These are phyloP conservation scores for Thalassaphorura encarpata DNA, from an alignment of 1,140 invertebrate species.

Conservation along the genomic window DNA sequence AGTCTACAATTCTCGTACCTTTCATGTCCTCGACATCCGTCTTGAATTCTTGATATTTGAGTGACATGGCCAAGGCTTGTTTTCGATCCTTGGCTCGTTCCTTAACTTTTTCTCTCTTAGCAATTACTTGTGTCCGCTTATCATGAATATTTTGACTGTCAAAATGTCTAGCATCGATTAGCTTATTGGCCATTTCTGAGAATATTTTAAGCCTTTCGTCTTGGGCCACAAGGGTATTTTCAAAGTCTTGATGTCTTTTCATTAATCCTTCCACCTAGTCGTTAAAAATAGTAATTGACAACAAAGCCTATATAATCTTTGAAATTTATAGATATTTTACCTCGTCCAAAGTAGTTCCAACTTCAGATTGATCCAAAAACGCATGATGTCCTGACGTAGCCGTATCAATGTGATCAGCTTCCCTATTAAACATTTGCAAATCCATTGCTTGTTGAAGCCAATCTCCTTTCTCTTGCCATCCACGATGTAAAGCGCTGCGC, in stretches of 20 bases:
- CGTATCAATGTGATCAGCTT: slow-evolving; percentile 95
- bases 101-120: slow-evolving; percentile 59
- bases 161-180: slow-evolving; percentile 76
- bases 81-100: slow-evolving; percentile 59
- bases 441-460: slow-evolving; percentile 76
- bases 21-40: slow-evolving; percentile 79
- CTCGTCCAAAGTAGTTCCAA: slow-evolving; percentile 84
- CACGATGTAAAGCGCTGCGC: slow-evolving; percentile 57
- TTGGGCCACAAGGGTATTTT: slow-evolving; percentile 83
- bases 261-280: slow-evolving; percentile 86
- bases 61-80: slow-evolving; percentile 61
- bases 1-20: too few species aligned
- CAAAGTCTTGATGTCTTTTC: slow-evolving; percentile 90
- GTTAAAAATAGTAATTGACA: too few species aligned
- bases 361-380: slow-evolving; percentile 77
- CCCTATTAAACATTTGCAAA: slow-evolving; percentile 82
- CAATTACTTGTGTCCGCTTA: slow-evolving; percentile 61
- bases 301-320: too few species aligned
- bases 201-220: slow-evolving; percentile 83
- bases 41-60: slow-evolving; percentile 72
- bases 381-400: slow-evolving; percentile 86
- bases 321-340: too few species aligned
- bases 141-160: slow-evolving; percentile 67
- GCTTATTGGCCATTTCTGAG: slow-evolving; percentile 69
- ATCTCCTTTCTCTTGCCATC: slow-evolving; percentile 71